Percentiles rank a stretch among this genome's conserved stretches.
Evolutionary conservation across 2,888 invertebrate species (phyloP).

Genomic region (Dryocosmus kuriphilus): DNA sequence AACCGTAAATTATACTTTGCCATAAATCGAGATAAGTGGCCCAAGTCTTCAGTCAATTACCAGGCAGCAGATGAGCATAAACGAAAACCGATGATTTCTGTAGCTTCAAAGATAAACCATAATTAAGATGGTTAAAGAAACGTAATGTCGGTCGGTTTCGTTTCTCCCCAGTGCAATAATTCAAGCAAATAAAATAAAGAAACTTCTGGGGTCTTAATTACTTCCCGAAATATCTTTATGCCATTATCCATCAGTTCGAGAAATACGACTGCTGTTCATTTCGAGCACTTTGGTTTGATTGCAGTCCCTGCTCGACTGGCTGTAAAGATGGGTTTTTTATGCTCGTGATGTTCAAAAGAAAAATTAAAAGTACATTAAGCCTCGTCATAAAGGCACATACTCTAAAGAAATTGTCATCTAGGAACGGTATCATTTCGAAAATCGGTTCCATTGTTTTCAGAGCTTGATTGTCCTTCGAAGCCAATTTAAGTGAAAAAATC

Average conservation of each 20-base stretch:
- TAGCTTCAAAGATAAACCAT: constrained; percentile 32
- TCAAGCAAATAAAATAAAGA: constrained; percentile 10
- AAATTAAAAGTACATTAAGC: not conserved
- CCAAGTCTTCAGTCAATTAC: constrained; percentile 38
- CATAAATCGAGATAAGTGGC: constrained; percentile 35
- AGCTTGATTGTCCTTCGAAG: not conserved
- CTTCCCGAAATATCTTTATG: constrained; percentile 21
- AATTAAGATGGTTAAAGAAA: constrained; percentile 35
- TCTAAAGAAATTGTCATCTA: not conserved
- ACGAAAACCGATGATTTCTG: constrained; percentile 39
- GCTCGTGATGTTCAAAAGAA: not conserved
- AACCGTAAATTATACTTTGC: constrained; percentile 35
- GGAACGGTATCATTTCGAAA: not conserved
- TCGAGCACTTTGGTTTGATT: constrained; percentile 9
- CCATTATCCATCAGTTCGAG: constrained; percentile 1
- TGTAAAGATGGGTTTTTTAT: constrained; percentile 6
- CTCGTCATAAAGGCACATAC: not conserved
- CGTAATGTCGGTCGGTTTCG: not conserved
- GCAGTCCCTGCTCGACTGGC: not conserved
- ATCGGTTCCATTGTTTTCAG: constrained; percentile 10
- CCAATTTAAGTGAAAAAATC: not conserved
- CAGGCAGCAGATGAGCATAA: constrained; percentile 17
- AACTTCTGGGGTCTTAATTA: constrained; percentile 18
- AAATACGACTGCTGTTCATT: constrained; percentile 2
- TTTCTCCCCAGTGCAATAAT: constrained; percentile 3